Conservation (phyloP, 2,113 vertebrate genomes). For the Thunnus maccoyii region DNA sequence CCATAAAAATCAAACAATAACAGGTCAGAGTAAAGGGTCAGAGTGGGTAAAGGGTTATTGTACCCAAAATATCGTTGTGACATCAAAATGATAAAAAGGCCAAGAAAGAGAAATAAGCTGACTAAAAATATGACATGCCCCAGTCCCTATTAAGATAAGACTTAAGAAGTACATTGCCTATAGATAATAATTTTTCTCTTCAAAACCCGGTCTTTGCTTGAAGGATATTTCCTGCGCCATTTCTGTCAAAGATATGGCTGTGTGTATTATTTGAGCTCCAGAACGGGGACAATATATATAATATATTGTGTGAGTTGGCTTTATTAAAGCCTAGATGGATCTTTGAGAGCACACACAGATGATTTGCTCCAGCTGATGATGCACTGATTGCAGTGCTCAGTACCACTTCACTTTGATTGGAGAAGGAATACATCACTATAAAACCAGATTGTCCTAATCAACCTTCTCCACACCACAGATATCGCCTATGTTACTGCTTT, state of each 20-base stretch:
- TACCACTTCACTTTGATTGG: constrained; percentile 67
- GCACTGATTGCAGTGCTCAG: constrained; percentile 61
- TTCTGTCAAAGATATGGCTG: background rate
- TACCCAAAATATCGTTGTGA: background rate
- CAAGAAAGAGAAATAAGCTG: background rate
- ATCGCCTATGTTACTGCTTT: constrained; percentile 14
- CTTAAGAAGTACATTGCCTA: background rate
- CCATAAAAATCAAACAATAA: background rate
- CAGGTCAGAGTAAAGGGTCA: background rate
- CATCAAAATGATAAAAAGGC: background rate
- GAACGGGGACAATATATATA: background rate
- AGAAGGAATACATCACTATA: constrained; percentile 52
- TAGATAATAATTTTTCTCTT: background rate
- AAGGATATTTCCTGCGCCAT: constrained; percentile 19
- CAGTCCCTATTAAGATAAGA: background rate
- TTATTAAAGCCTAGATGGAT: constrained; percentile 14
- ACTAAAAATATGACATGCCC: background rate
- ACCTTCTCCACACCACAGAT: constrained; percentile 43
- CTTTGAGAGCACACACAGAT: constrained; percentile 48
- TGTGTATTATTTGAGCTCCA: constrained; percentile 9
- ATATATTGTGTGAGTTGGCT: constrained; percentile 12
- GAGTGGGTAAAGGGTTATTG: background rate
- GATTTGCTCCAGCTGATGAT: constrained; percentile 50
- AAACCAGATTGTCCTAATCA: constrained; percentile 61
- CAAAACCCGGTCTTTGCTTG: background rate